Percentiles rank a stretch among this genome's conserved stretches.
phyloP scores from a whole-genome alignment of 2,888 invertebrate genomes.

The Lydus trimaculatus region DNA sequence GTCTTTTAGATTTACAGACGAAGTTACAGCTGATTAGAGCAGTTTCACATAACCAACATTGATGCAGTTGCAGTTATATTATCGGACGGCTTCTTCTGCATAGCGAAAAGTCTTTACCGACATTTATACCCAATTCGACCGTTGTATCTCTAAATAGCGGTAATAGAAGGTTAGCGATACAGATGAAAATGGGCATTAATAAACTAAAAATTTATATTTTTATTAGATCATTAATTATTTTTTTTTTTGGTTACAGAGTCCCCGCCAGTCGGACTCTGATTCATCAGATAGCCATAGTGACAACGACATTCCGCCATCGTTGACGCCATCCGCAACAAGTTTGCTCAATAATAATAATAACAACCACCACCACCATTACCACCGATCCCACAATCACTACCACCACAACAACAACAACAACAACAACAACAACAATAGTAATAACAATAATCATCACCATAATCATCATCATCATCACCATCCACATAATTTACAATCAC shows the following conservation, averaged over 20 bases:
- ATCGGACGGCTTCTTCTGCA: too few species aligned
- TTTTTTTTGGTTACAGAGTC: slow-evolving; percentile 66
- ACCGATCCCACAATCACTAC: too few species aligned
- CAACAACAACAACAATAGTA: slow-evolving; percentile 57
- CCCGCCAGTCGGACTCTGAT: slow-evolving; percentile 73
- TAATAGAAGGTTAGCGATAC: too few species aligned
- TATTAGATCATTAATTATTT: slow-evolving; percentile 16
- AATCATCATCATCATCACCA: slow-evolving; percentile 51
- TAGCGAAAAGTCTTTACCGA: too few species aligned
- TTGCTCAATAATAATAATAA: slow-evolving; percentile 38
- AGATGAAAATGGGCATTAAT: too few species aligned
- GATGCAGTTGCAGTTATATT: too few species aligned
- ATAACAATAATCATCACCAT: slow-evolving; percentile 49
- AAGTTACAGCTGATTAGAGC: too few species aligned
- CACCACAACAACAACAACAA: slow-evolving; percentile 56
- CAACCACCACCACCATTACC: slow-evolving; percentile 30
- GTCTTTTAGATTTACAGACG: too few species aligned
- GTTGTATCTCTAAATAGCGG: too few species aligned
- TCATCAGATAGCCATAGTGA: slow-evolving; percentile 67
- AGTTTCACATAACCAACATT: too few species aligned
- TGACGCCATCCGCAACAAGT: slow-evolving; percentile 50
- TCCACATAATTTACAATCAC: slow-evolving; percentile 24
- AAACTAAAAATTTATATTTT: not conserved
- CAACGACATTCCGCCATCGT: slow-evolving; percentile 63
- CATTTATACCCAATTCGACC: too few species aligned